Evolutionary conservation across 2,888 invertebrate genomes (phyloP).

Genomic region (Perizoma flavofasciatum): DNA sequence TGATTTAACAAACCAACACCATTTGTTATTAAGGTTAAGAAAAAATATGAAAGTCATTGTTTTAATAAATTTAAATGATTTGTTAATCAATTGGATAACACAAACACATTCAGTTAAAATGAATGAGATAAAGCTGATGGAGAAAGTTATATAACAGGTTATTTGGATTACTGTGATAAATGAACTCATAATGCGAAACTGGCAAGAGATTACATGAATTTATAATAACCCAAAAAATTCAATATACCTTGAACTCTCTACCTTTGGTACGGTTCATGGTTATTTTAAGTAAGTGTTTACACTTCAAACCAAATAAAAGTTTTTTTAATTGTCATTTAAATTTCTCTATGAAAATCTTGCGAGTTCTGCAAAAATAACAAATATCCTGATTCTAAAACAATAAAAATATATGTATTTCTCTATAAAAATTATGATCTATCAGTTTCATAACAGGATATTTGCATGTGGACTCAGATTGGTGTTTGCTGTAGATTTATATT

Average conservation of each 20-base stretch:
- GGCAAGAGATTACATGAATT: not conserved
- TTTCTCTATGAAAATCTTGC: conserved; percentile 3
- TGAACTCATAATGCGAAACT: conserved; percentile 8
- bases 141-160: not conserved
- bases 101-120: conserved; percentile 9
- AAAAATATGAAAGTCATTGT: too few species aligned
- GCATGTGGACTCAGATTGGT: conserved; percentile 24
- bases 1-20: too few species aligned
- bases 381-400: conserved; percentile 7
- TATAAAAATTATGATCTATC: not conserved
- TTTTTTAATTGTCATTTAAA: too few species aligned
- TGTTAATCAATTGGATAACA: not conserved
- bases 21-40: too few species aligned
- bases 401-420: not conserved
- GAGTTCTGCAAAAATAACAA: conserved; percentile 4
- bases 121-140: conserved; percentile 16
- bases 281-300: too few species aligned
- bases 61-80: too few species aligned
- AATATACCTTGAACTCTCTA: too few species aligned
- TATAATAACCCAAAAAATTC: too few species aligned
- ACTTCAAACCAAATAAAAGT: too few species aligned
- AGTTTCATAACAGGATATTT: conserved; percentile 17
- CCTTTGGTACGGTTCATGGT: too few species aligned
- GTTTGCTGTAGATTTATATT: not conserved
- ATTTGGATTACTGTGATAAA: conserved; percentile 2